These are phyloP conservation scores for Pristionchus arcanus DNA, from an alignment of 2,888 invertebrate species.

Conservation along the genomic window DNA sequence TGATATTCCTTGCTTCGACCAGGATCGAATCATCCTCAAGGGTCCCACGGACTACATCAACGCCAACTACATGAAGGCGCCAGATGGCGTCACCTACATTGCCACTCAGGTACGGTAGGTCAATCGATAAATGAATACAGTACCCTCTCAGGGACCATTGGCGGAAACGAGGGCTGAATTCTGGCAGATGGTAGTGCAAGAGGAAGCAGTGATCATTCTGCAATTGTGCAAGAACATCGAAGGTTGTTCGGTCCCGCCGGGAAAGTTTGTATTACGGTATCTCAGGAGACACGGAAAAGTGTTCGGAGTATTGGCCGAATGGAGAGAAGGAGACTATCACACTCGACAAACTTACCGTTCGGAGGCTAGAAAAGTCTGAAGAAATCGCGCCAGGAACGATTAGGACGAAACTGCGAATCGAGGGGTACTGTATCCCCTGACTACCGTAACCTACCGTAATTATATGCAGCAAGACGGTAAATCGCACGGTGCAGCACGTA, in stretches of 20 bases:
- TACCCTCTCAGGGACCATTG: slow-evolving; percentile 88
- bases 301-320: slow-evolving; percentile 35
- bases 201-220: slow-evolving; percentile 80
- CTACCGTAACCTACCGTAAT: background rate
- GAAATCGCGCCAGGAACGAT: slow-evolving; percentile 10
- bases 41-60: slow-evolving; percentile 64
- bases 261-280: background rate
- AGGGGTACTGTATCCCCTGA: background rate
- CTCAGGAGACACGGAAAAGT: slow-evolving; percentile 19
- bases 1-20: slow-evolving; percentile 40
- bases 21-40: slow-evolving; percentile 40
- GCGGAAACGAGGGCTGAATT: slow-evolving; percentile 93
- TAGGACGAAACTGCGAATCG: background rate
- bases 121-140: background rate
- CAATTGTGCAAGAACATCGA: slow-evolving; percentile 50
- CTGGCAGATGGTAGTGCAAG: slow-evolving; percentile 99
- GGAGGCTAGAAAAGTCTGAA: background rate
- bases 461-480: background rate
- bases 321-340: background rate
- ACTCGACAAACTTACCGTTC: background rate
- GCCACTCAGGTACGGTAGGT: slow-evolving; percentile 63
- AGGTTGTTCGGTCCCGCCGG: background rate
- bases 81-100: slow-evolving; percentile 62
- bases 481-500: background rate
- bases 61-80: slow-evolving; percentile 64